Evolutionary conservation across 2,888 invertebrate genomes (phyloP).

Genomic region (Mimas tiliae): DNA sequence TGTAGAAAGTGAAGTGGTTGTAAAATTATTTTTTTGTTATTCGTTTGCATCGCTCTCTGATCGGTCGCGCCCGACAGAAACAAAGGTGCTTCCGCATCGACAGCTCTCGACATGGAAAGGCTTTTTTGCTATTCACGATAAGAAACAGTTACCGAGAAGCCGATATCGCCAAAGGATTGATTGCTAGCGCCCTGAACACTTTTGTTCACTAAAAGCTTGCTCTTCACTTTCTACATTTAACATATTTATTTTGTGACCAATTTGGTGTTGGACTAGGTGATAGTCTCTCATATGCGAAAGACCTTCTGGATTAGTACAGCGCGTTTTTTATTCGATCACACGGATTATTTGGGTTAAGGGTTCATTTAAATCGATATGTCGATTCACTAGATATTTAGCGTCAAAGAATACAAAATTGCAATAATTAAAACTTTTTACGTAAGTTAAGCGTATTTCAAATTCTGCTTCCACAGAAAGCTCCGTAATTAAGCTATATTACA

Average conservation of each 20-base stretch:
- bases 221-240: slow-evolving; percentile 45
- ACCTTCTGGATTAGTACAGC: too few relatives aligned
- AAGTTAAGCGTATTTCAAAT: too few relatives aligned
- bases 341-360: too few relatives aligned
- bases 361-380: too few relatives aligned
- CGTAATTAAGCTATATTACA: too few relatives aligned
- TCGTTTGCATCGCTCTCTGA: slow-evolving; percentile 18
- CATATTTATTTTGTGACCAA: slow-evolving; percentile 7
- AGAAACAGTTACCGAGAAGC: slow-evolving; percentile 60
- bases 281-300: too few relatives aligned
- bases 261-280: background rate
- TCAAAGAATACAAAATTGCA: too few relatives aligned
- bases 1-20: background rate
- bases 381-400: too few relatives aligned
- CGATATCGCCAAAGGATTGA: slow-evolving; percentile 59
- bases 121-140: slow-evolving; percentile 78
- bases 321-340: too few relatives aligned
- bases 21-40: slow-evolving; percentile 17
- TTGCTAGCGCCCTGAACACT: slow-evolving; percentile 54
- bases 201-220: slow-evolving; percentile 62
- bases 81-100: slow-evolving; percentile 75
- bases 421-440: too few relatives aligned
- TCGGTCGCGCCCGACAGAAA: slow-evolving; percentile 47
- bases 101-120: slow-evolving; percentile 79
- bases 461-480: too few relatives aligned